Conservation (phyloP, 2,888 invertebrate genomes). For the Sphaeridia pumilis region DNA sequence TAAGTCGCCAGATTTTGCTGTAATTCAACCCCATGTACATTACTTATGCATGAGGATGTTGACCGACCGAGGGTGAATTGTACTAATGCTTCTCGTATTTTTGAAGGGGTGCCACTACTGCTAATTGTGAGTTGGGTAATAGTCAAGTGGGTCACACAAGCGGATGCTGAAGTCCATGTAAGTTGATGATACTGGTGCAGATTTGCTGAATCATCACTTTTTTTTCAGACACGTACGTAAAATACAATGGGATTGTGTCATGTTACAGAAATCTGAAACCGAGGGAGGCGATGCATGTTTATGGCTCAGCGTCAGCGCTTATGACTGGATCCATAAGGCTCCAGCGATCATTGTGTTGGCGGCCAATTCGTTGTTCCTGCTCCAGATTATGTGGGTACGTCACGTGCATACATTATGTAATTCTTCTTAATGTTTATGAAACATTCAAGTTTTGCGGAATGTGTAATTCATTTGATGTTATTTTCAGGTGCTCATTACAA, state of each 20-base stretch:
- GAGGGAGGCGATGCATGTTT: background rate
- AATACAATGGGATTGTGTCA: background rate
- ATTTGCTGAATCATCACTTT: no score
- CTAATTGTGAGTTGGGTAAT: slow-evolving; percentile 49
- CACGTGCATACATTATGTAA: no score
- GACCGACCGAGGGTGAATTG: no score
- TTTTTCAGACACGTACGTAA: background rate
- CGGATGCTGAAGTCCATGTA: background rate
- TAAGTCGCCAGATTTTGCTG: slow-evolving; percentile 43
- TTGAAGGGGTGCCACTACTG: slow-evolving; percentile 48
- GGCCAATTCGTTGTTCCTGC: slow-evolving; percentile 27
- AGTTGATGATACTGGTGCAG: background rate
- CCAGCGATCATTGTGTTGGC: slow-evolving; percentile 24
- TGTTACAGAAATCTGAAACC: background rate
- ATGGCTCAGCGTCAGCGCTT: background rate
- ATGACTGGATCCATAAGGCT: slow-evolving; percentile 27
- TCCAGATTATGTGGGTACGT: slow-evolving; percentile 32
- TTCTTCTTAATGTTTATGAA: no score
- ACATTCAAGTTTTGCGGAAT: background rate
- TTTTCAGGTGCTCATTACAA: slow-evolving; percentile 75
- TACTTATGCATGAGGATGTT: no score
- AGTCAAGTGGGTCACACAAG: slow-evolving; percentile 42
- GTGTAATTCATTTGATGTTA: slow-evolving; percentile 22
- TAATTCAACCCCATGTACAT: background rate
- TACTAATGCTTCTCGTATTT: no score